Evolutionary conservation across 2,888 invertebrate genomes (phyloP).

Genomic region (Thymelicus lineola): DNA sequence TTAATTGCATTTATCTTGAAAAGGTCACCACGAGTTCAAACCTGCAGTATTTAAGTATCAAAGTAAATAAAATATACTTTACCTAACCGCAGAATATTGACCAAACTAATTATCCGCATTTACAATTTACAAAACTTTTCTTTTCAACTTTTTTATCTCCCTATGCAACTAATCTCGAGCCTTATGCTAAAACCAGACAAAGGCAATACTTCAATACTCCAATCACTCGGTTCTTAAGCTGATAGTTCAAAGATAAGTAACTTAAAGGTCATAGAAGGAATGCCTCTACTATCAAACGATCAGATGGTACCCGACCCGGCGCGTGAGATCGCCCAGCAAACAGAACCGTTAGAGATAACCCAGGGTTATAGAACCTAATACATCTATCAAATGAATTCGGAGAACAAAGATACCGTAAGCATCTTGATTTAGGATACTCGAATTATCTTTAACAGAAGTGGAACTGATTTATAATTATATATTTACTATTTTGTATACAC

Average conservation of each 20-base stretch:
- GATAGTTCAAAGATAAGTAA: constrained; percentile 6
- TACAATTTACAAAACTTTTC: too few species aligned
- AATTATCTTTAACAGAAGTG: too few species aligned
- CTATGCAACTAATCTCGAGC: too few species aligned
- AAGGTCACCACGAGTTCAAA: too few species aligned
- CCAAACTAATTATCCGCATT: too few species aligned
- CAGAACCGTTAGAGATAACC: constrained; percentile 27
- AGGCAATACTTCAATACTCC: background rate
- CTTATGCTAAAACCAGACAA: background rate
- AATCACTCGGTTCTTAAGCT: background rate
- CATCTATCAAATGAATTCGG: background rate
- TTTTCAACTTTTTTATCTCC: too few species aligned
- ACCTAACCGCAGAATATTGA: too few species aligned
- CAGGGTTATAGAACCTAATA: constrained; percentile 3
- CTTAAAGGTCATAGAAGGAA: constrained; percentile 26
- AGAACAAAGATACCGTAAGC: background rate
- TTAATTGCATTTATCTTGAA: too few species aligned
- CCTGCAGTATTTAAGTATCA: too few species aligned
- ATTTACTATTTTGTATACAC: too few species aligned
- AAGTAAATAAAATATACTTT: too few species aligned
- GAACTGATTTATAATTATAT: too few species aligned
- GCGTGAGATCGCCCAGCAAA: constrained; percentile 24
- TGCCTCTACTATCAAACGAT: constrained; percentile 18
- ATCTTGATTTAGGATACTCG: background rate
- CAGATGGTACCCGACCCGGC: constrained; percentile 15